Evolutionary conservation across 1,140 invertebrate species (phyloP).

Genomic region (Fragariocoptes setiger): DNA sequence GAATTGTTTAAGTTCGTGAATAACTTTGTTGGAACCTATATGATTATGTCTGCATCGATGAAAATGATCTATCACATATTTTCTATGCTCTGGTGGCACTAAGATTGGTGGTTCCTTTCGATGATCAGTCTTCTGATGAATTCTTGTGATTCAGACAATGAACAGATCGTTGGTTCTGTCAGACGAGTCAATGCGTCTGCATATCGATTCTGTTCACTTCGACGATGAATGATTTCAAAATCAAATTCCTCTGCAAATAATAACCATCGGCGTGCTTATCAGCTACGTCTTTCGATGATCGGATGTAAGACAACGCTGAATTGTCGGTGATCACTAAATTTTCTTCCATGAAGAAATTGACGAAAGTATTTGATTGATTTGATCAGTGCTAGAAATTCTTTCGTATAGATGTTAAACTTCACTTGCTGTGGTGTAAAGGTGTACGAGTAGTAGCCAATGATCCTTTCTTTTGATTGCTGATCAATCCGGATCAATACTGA

Average conservation of each 20-base stretch:
- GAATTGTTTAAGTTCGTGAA: neutral
- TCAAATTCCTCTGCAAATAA: conserved; percentile 4
- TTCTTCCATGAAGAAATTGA: neutral
- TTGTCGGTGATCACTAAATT: conserved; percentile 8
- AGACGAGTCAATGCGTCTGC: conserved; percentile 2
- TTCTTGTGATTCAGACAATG: conserved; percentile 3
- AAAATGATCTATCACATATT: no score
- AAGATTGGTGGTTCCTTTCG: no score
- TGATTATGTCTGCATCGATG: neutral
- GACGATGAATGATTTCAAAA: no score
- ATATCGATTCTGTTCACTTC: no score
- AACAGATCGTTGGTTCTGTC: conserved; percentile 1
- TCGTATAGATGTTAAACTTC: neutral
- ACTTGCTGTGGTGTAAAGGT: neutral
- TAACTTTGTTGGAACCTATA: neutral
- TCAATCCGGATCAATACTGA: no score
- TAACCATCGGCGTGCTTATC: conserved; percentile 3
- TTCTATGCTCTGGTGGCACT: no score
- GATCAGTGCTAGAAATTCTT: neutral
- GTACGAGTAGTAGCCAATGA: neutral
- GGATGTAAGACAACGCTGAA: conserved; percentile 3
- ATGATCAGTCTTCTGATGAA: neutral
- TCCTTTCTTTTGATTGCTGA: no score
- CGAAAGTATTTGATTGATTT: neutral
- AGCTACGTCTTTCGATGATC: conserved; percentile 1